These are phyloP conservation scores for Campodea augens DNA, from an alignment of 1,140 invertebrate species.

Conservation along the genomic window DNA sequence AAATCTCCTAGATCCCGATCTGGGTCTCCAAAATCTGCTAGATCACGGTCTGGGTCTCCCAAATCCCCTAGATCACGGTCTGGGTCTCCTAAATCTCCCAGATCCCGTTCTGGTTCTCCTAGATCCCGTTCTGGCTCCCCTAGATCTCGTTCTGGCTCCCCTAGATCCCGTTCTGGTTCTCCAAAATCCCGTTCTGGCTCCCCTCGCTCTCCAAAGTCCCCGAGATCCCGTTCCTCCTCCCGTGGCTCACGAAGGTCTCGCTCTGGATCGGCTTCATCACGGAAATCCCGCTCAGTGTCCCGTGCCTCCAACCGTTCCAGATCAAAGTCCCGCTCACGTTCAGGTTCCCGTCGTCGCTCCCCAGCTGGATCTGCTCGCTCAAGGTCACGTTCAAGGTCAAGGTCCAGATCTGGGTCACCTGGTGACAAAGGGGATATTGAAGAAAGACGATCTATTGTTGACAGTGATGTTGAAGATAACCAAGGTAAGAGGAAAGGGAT, in stretches of 20 bases:
- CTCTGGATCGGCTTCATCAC: slow-evolving; percentile 14
- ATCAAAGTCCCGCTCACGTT: slow-evolving; percentile 18
- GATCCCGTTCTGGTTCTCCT: too few species aligned
- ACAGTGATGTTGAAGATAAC: slow-evolving; percentile 15
- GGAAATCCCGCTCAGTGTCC: slow-evolving; percentile 3
- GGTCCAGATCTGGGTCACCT: slow-evolving; percentile 5
- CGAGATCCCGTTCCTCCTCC: background rate
- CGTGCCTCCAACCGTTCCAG: slow-evolving; percentile 16
- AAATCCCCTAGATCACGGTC: slow-evolving; percentile 14
- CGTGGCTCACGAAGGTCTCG: slow-evolving; percentile 14
- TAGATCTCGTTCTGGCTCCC: too few species aligned
- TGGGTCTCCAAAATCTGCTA: background rate
- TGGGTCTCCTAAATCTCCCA: too few species aligned
- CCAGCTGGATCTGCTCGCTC: background rate
- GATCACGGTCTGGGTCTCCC: slow-evolving; percentile 8
- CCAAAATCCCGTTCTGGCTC: too few species aligned
- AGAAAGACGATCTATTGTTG: slow-evolving; percentile 18
- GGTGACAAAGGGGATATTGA: slow-evolving; percentile 15
- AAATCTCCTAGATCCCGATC: slow-evolving; percentile 15
- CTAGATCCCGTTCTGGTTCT: background rate
- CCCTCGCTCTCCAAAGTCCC: background rate
- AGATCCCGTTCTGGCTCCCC: slow-evolving; percentile 13
- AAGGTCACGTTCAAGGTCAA: slow-evolving; percentile 8
- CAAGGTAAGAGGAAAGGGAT: background rate
- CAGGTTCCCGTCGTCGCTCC: background rate